Percentiles rank a stretch among this genome's conserved stretches.
These are phyloP conservation scores for Entomobrya multifasciata DNA, from an alignment of 2,888 invertebrate species.

Conservation along the genomic window DNA sequence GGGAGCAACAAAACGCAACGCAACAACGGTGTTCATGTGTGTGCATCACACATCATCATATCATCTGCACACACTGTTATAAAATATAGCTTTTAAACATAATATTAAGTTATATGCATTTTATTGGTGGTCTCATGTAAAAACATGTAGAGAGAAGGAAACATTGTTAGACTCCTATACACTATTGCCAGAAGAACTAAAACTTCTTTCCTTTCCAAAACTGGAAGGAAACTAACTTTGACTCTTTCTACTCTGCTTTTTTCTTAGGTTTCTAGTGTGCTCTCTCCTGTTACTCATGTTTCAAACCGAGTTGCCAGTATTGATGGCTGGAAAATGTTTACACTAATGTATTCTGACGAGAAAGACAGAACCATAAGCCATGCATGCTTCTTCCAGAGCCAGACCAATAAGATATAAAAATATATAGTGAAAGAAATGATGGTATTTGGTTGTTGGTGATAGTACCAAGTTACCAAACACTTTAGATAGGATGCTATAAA, in stretches of 20 bases:
- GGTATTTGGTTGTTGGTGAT: not conserved
- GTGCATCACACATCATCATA: too few relatives aligned
- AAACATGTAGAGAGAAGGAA: not conserved
- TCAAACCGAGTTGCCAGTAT: not conserved
- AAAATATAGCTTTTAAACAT: too few relatives aligned
- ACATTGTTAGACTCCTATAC: not conserved
- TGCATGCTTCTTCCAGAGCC: not conserved
- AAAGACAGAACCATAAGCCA: conserved; percentile 47
- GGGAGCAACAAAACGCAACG: conserved; percentile 37
- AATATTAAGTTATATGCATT: too few relatives aligned
- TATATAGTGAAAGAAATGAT: not conserved
- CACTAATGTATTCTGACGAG: conserved; percentile 52
- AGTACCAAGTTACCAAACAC: not conserved
- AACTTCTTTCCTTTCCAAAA: not conserved
- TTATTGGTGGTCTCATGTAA: not conserved
- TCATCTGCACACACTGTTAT: not conserved
- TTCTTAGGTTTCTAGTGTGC: conserved; percentile 20
- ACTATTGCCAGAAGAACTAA: conserved; percentile 45
- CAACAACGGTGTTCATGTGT: not conserved
- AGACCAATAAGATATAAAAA: not conserved
- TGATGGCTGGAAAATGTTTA: conserved; percentile 37
- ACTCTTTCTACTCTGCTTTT: conserved; percentile 23
- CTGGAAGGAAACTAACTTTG: conserved; percentile 29
- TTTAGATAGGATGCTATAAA: not conserved
- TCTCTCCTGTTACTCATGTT: not conserved